A percentile compares a stretch with the other conserved stretches of the same genome.
phyloP scores from a whole-genome alignment of 2,888 invertebrate genomes.

The Scaptomyza polygonia region DNA sequence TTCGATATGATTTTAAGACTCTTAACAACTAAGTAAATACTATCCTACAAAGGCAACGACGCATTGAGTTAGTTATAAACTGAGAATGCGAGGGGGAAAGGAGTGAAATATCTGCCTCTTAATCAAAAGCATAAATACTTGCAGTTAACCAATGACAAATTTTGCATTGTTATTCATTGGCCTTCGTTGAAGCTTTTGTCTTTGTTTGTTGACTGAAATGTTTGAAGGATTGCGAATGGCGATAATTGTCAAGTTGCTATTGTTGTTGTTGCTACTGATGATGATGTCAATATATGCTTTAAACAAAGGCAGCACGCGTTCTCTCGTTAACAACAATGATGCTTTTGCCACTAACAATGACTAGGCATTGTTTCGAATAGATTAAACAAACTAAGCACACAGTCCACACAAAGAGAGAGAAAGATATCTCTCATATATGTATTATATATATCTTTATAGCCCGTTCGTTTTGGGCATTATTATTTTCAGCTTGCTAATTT shows the following conservation, averaged over 20 bases:
- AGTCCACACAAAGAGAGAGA: conserved; percentile 16
- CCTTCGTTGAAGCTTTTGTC: conserved; percentile 24
- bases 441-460: too few species aligned
- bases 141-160: conserved; percentile 57
- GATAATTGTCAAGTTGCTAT: conserved; percentile 17
- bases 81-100: background rate
- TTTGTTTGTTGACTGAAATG: conserved; percentile 38
- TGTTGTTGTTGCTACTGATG: conserved; percentile 47
- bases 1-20: too few species aligned
- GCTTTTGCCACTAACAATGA: conserved; percentile 45
- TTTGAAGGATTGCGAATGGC: conserved; percentile 18
- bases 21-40: too few species aligned
- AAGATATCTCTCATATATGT: conserved; percentile 9
- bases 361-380: conserved; percentile 64
- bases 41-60: too few species aligned
- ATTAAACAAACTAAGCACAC: conserved; percentile 52
- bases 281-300: conserved; percentile 66
- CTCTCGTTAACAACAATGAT: conserved; percentile 14
- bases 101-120: background rate
- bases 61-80: too few species aligned
- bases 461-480: conserved; percentile 17
- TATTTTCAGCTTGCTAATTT: conserved; percentile 65
- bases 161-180: conserved; percentile 66
- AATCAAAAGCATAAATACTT: conserved; percentile 27
- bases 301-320: conserved; percentile 56